These are phyloP conservation scores for Oscarella lobularis DNA, from an alignment of 37 sponge, comb jelly and placozoan species.

Conservation along the genomic window DNA sequence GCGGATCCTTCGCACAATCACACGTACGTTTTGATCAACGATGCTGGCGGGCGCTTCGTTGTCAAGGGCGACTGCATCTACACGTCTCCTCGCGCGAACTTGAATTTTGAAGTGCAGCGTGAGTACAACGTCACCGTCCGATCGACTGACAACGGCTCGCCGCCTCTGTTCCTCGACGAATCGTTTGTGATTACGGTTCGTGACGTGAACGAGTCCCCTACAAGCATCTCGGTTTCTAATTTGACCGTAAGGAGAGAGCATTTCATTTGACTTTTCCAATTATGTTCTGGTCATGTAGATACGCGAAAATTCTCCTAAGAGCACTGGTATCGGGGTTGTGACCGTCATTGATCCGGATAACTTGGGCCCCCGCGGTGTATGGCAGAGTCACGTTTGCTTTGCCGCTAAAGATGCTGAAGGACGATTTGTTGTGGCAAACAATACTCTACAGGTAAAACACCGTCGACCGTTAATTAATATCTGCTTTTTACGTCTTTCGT, in stretches of 20 bases:
- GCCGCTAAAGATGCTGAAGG: background rate
- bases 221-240: background rate
- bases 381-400: background rate
- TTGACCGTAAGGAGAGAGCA: background rate
- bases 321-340: background rate
- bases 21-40: background rate
- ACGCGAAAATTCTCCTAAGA: background rate
- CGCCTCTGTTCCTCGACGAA: constrained; percentile 4
- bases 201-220: constrained; percentile 3
- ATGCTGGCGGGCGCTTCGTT: background rate
- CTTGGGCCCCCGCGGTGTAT: constrained; percentile 3
- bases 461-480: background rate
- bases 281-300: background rate
- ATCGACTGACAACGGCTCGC: constrained; percentile 1
- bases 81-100: background rate
- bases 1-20: background rate
- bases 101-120: background rate
- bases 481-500: background rate
- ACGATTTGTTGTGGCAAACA: background rate
- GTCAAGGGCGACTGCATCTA: background rate
- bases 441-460: background rate
- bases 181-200: constrained; percentile 3
- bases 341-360: constrained; percentile 8
- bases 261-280: background rate
- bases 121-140: background rate